A percentile compares a stretch with the other conserved stretches of the same genome.
These are phyloP conservation scores for Scolopax bukidnonensis DNA, from an alignment of 2,797 vertebrate species.

Conservation along the genomic window DNA sequence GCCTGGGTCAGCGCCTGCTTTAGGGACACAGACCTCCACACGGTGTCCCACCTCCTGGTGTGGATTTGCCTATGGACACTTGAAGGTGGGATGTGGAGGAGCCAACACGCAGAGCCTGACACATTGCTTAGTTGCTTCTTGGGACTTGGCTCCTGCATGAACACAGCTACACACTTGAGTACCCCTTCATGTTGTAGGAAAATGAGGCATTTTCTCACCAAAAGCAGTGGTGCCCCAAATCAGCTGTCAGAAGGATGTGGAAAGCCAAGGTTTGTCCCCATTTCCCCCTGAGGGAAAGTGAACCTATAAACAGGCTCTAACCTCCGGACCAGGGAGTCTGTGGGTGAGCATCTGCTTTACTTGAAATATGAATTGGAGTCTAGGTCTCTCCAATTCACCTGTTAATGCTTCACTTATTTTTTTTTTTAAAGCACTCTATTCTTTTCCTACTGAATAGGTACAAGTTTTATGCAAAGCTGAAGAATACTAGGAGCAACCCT, in stretches of 20 bases:
- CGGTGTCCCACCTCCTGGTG: neutral
- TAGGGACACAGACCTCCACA: neutral
- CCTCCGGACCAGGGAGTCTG: neutral
- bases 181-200: neutral
- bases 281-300: neutral
- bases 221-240: neutral
- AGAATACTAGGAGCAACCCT: neutral
- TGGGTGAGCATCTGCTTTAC: neutral
- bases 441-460: neutral
- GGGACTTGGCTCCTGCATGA: neutral
- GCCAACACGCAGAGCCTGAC: neutral
- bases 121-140: rapidly evolving
- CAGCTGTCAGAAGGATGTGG: neutral
- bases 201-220: neutral
- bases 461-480: neutral
- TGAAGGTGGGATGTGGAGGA: neutral
- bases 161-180: neutral
- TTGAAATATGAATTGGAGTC: neutral
- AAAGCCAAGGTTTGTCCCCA: neutral
- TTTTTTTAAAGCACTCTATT: neutral
- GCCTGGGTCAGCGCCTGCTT: neutral
- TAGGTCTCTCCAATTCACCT: neutral
- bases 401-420: neutral
- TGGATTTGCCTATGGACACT: rapidly evolving
- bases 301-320: neutral